These are phyloP conservation scores for Trialeurodes vaporariorum DNA, from an alignment of 1,140 invertebrate species.

Conservation along the genomic window DNA sequence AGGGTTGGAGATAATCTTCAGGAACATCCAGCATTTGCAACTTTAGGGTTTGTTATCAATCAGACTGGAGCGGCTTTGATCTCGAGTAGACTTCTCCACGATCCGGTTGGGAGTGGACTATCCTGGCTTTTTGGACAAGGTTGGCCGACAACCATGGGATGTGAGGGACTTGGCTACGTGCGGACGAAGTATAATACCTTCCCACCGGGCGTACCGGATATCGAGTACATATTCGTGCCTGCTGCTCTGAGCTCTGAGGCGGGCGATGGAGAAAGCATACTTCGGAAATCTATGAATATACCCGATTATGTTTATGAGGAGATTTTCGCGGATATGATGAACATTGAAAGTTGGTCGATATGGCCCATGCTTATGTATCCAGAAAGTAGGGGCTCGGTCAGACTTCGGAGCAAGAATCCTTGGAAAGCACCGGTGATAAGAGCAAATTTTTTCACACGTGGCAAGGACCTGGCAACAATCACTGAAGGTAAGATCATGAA, in stretches of 20 bases:
- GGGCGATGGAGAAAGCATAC: conserved; percentile 25
- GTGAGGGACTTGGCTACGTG: conserved; percentile 55
- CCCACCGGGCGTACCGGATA: conserved; percentile 25
- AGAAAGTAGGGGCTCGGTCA: conserved; percentile 54
- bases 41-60: conserved; percentile 52
- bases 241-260: conserved; percentile 18
- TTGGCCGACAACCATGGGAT: conserved; percentile 45
- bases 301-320: conserved; percentile 31
- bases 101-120: conserved; percentile 18
- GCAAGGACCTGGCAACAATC: conserved; percentile 50
- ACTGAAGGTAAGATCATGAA: too few relatives aligned
- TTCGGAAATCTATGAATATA: conserved; percentile 32
- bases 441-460: conserved; percentile 61
- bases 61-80: conserved; percentile 37
- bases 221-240: conserved; percentile 32
- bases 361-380: conserved; percentile 59
- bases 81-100: conserved; percentile 34
- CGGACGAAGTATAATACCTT: conserved; percentile 40
- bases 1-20: conserved; percentile 70
- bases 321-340: conserved; percentile 31
- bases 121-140: conserved; percentile 33
- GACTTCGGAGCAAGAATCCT: conserved; percentile 52
- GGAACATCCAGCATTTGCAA: conserved; percentile 58
- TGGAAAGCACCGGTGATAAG: conserved; percentile 57
- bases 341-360: conserved; percentile 35